Conservation (phyloP, 37 sponge, comb jelly and placozoan species). For the Cliona cf. orientalis region DNA sequence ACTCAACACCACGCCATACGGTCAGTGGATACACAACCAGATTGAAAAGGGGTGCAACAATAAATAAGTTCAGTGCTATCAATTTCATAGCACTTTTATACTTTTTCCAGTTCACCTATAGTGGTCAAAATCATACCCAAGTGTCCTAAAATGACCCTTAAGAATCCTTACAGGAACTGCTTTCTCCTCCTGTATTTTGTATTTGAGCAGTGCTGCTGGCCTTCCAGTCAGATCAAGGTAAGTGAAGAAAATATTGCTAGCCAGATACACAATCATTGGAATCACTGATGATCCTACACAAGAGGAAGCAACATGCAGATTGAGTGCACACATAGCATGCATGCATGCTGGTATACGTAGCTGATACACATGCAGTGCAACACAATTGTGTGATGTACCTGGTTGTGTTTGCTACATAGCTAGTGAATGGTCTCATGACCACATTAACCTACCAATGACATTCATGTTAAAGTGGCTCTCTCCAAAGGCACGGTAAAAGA, state of each 20-base stretch:
- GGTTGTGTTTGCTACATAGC: too few relatives aligned
- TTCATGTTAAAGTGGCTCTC: slow-evolving; percentile 54
- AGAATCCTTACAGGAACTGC: slow-evolving; percentile 58
- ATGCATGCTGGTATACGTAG: too few relatives aligned
- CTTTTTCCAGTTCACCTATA: slow-evolving; percentile 62
- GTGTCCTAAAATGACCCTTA: neutral
- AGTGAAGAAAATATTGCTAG: slow-evolving; percentile 55
- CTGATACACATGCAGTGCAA: neutral
- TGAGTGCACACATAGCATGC: too few relatives aligned
- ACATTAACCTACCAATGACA: slow-evolving; percentile 57
- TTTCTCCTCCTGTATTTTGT: slow-evolving; percentile 92
- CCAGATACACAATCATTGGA: neutral
- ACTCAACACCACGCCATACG: slow-evolving; percentile 48
- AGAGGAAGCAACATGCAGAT: neutral
- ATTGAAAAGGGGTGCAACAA: slow-evolving; percentile 53
- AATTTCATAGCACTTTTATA: slow-evolving; percentile 67
- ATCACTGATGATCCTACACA: neutral
- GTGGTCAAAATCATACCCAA: too few relatives aligned
- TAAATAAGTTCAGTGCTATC: slow-evolving; percentile 50
- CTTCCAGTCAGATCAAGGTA: slow-evolving; percentile 80
- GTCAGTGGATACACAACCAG: slow-evolving; percentile 36
- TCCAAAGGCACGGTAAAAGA: slow-evolving; percentile 38
- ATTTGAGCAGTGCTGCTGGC: slow-evolving; percentile 70
- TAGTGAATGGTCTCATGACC: neutral
- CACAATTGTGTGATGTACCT: too few relatives aligned